Base-by-base conservation (phyloP, 2,113 vertebrate species). In the Genyomyrus donnyi region DNA sequence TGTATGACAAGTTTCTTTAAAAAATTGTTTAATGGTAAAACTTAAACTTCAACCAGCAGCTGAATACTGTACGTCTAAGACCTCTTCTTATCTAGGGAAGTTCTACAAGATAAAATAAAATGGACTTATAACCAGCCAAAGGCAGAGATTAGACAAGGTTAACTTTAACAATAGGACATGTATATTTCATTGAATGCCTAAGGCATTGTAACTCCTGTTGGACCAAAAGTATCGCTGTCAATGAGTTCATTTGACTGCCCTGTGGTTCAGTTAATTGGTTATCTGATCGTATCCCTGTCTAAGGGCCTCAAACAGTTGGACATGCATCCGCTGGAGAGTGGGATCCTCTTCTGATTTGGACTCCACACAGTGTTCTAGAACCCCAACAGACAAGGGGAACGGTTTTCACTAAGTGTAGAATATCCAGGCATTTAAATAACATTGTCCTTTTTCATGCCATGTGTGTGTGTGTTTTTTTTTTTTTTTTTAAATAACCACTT, bases 281-380 rank as follows among this genome's bases (percentile, higher is more conserved):
- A 42, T 66, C 17, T 49, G 35, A 42, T n/a, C 8, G 24, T 88
- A n/a, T 89, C 27, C 66, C 42, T 50, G 49, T 90, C 80, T n/a
- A 31, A 90, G 90, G 74, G 24, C 87, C 84, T 83, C 88, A 48
- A 39, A 56, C 9, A 70, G 52, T 35, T 62, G 87, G 42, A 58
- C 48, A 46, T n/a, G 21, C 42, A 58, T 19, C 56, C n/a, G 2
- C 53, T 21, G 77, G 80, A 85, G 87, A 90, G 66, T 21, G 77
- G 17, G 52, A 88, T 19, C 52, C 21, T 15, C 90, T 85, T 50
- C 80, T 89, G 77, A 27, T 10, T 53, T 31, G 24, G 46, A 74
- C 52, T 66, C 48, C 13, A 70, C 13, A 7, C 1, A 19, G 31
- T 70, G 39, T 5, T 7, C 66, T 24, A 19, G 46, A 42, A 49